phyloP scores from a whole-genome alignment of 64 coral and sea anemone genomes.

The Astreopora myriophthalma region DNA sequence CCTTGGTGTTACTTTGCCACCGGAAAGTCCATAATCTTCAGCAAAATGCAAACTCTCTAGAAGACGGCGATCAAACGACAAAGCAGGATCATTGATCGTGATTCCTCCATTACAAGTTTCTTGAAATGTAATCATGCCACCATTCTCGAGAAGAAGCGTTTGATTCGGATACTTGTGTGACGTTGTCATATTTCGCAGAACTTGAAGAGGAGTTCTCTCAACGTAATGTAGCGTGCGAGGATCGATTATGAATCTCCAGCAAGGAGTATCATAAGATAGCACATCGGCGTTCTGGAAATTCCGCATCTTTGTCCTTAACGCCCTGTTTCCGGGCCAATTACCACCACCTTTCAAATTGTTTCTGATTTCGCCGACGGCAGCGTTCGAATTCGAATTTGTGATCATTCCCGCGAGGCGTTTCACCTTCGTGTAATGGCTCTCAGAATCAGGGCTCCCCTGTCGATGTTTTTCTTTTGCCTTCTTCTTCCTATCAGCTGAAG shows the following conservation, averaged over 20 bases:
- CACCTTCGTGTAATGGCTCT: slow-evolving; percentile 78
- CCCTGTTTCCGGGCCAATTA: not conserved
- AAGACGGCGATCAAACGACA: slow-evolving; percentile 88
- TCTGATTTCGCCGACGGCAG: not conserved
- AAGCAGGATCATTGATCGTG: slow-evolving; percentile 86
- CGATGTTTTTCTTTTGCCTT: slow-evolving; percentile 81
- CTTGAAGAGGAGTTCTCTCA: slow-evolving; percentile 71
- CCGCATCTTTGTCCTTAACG: slow-evolving; percentile 43
- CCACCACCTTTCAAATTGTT: slow-evolving; percentile 15
- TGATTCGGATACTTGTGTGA: slow-evolving; percentile 45
- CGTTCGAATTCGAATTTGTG: slow-evolving; percentile 76
- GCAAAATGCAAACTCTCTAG: slow-evolving; percentile 53
- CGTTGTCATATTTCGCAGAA: slow-evolving; percentile 54
- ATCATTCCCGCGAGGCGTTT: slow-evolving; percentile 88
- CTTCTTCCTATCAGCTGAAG: slow-evolving; percentile 66
- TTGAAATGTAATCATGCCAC: slow-evolving; percentile 78
- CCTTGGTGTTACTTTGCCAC: not conserved
- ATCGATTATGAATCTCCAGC: slow-evolving; percentile 95
- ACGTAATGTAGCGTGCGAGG: slow-evolving; percentile 81
- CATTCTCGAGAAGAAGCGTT: slow-evolving; percentile 72
- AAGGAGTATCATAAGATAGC: slow-evolving; percentile 88
- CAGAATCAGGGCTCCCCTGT: slow-evolving; percentile 49
- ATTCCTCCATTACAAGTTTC: slow-evolving; percentile 77
- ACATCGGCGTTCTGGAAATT: slow-evolving; percentile 93
- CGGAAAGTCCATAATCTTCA: slow-evolving; percentile 56